Evolutionary conservation across 1,140 invertebrate species (phyloP).

Genomic region (Drosophila serrata): DNA sequence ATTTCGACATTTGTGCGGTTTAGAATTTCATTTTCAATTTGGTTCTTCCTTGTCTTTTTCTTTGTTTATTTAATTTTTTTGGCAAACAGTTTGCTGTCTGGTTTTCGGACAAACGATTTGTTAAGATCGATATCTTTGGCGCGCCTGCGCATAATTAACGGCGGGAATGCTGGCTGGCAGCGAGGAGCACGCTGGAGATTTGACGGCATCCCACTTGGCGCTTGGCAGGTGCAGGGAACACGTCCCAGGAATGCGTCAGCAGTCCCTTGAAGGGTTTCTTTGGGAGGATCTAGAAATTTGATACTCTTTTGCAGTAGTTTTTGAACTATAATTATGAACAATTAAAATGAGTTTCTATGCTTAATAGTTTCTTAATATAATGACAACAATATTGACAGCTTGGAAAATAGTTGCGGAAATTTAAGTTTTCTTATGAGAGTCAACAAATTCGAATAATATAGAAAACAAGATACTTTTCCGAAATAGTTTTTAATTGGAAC

Average conservation of each 20-base stretch:
- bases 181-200: constrained; percentile 46
- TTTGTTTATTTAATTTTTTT: constrained; percentile 22
- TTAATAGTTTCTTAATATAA: neutral
- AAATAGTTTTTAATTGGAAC: neutral
- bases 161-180: constrained; percentile 18
- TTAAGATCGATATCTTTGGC: constrained; percentile 82
- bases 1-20: constrained; percentile 80
- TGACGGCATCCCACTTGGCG: constrained; percentile 54
- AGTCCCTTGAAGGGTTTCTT: neutral
- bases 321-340: neutral
- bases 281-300: neutral
- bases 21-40: constrained; percentile 82
- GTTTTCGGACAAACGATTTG: constrained; percentile 79
- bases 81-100: constrained; percentile 38
- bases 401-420: neutral
- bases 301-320: neutral
- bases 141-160: constrained; percentile 77
- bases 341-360: neutral
- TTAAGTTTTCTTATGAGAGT: neutral
- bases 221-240: constrained; percentile 65
- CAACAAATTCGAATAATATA: neutral
- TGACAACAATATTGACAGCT: neutral
- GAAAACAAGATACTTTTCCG: neutral
- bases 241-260: constrained; percentile 6
- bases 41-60: constrained; percentile 15